Evolutionary conservation across 2,797 vertebrate species (phyloP).

Genomic region (Eremophila alpestris): DNA sequence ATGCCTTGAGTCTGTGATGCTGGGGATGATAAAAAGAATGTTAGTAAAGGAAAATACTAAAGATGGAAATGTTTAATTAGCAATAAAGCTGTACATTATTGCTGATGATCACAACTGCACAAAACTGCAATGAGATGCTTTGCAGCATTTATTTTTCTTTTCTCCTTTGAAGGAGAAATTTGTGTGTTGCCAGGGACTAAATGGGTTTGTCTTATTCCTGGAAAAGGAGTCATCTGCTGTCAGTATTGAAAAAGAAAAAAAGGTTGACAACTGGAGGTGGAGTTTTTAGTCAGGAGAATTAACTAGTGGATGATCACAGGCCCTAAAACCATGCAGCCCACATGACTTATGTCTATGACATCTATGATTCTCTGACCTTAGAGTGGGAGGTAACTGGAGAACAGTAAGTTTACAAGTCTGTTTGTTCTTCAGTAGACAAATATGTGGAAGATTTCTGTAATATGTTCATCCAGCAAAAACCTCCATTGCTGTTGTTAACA

Average conservation of each 20-base stretch:
- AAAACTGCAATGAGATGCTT: neutral
- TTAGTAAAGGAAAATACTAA: neutral
- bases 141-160: neutral
- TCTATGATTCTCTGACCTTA: neutral
- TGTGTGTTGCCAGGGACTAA: neutral
- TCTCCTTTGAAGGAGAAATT: neutral
- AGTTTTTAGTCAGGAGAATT: neutral
- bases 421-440: neutral
- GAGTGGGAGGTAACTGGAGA: neutral
- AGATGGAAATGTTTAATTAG: neutral
- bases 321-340: neutral
- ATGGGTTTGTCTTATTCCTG: neutral
- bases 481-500: neutral
- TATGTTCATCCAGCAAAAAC: neutral
- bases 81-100: neutral
- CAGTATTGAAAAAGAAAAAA: neutral
- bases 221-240: neutral
- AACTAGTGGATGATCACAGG: neutral
- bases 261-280: neutral
- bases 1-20: neutral
- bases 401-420: neutral
- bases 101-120: neutral
- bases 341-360: neutral
- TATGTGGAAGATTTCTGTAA: neutral
- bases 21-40: neutral